A percentile compares a stretch with the other conserved stretches of the same genome.
phyloP scores from a whole-genome alignment of 2,888 invertebrate genomes.

The Trissolcus japonicus region DNA sequence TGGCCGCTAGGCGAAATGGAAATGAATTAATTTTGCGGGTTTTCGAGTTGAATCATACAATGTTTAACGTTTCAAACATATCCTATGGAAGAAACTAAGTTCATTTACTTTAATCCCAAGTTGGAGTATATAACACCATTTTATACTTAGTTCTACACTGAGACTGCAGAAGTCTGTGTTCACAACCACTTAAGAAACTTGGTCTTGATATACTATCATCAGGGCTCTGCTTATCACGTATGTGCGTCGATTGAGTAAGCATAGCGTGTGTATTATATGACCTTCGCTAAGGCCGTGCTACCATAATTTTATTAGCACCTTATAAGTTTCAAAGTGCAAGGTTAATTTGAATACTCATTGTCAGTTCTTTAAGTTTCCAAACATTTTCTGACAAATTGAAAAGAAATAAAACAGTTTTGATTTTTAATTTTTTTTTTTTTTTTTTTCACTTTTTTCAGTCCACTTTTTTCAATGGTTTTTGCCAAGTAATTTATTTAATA shows the following conservation, averaged over 20 bases:
- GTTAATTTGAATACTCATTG: constrained; percentile 15
- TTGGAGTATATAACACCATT: constrained; percentile 20
- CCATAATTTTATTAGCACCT: constrained; percentile 25
- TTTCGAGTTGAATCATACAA: neutral
- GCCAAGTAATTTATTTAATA: too few species aligned
- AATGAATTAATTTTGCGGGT: constrained; percentile 2
- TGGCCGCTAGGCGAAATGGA: neutral
- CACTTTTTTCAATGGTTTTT: too few species aligned
- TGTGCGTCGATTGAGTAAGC: constrained; percentile 27
- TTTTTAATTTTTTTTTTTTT: too few species aligned
- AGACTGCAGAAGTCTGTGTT: constrained; percentile 12
- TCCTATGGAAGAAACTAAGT: constrained; percentile 1
- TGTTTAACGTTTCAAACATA: neutral
- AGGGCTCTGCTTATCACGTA: constrained; percentile 25
- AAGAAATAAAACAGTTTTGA: too few species aligned
- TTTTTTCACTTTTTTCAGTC: too few species aligned
- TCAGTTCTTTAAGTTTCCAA: neutral
- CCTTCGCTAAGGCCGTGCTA: constrained; percentile 19
- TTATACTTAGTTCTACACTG: constrained; percentile 18
- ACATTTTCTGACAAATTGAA: too few species aligned
- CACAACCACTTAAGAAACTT: constrained; percentile 23
- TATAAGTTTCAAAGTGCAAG: constrained; percentile 23
- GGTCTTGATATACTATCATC: constrained; percentile 4
- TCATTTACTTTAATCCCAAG: constrained; percentile 15
- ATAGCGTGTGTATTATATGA: constrained; percentile 20